A percentile compares a stretch with the other conserved stretches of the same genome.
Conservation (phyloP, 2,888 invertebrate species). For the Eupithecia tripunctaria region DNA sequence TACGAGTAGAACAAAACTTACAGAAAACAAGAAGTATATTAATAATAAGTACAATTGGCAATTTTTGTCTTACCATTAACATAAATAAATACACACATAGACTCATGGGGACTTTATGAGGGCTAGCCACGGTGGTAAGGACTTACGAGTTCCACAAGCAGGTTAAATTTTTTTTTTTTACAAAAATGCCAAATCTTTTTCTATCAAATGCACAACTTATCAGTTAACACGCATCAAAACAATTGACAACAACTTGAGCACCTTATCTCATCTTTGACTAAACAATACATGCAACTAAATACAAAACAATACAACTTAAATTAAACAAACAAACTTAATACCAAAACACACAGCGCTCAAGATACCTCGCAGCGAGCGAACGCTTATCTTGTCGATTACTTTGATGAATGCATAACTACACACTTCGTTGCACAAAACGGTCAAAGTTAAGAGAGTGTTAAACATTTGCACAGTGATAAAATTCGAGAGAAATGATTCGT, state of each 20-base stretch:
- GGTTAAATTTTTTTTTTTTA: too few relatives aligned
- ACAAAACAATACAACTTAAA: conserved; percentile 11
- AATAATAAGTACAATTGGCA: too few relatives aligned
- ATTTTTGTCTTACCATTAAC: too few relatives aligned
- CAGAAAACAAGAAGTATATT: too few relatives aligned
- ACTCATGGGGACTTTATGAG: too few relatives aligned
- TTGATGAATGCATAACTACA: conserved; percentile 64
- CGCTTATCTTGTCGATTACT: conserved; percentile 72
- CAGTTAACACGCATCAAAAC: not conserved
- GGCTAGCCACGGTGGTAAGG: too few relatives aligned
- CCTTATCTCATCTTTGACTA: not conserved
- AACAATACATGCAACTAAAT: not conserved
- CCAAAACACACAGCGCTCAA: conserved; percentile 40
- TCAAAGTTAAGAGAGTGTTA: conserved; percentile 26
- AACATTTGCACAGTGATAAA: not conserved
- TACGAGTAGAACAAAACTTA: too few relatives aligned
- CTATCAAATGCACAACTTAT: not conserved
- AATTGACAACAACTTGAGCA: not conserved
- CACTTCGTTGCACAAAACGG: conserved; percentile 44
- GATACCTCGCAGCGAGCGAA: conserved; percentile 49
- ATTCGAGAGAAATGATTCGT: not conserved
- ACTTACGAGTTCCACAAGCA: too few relatives aligned
- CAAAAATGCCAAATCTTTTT: too few relatives aligned
- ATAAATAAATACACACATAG: too few relatives aligned
- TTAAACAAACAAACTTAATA: not conserved